Conservation (phyloP, 1,140 invertebrate species). For the Chionoecetes opilio region DNA sequence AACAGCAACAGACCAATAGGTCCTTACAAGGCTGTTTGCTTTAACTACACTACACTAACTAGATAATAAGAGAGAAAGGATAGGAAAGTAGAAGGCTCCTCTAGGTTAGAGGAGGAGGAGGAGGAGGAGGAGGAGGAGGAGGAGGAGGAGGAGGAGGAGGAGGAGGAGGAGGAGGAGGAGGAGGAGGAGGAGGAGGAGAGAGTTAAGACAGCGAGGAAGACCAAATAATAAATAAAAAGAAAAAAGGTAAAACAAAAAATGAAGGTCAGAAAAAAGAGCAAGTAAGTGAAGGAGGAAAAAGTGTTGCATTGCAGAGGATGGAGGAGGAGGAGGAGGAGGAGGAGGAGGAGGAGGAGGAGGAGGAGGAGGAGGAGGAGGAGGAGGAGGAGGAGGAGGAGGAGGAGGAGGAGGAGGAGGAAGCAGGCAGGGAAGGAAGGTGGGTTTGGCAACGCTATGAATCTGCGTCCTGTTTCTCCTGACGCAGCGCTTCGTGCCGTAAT, state of each 20-base stretch:
- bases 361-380: background rate
- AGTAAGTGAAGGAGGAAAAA: background rate
- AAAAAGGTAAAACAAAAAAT: background rate
- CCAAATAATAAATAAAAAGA: background rate
- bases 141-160: background rate
- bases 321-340: background rate
- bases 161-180: background rate
- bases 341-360: background rate
- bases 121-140: background rate
- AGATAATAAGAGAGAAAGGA: no score
- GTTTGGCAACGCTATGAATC: conserved; percentile 70
- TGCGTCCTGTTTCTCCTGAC: conserved; percentile 63
- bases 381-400: background rate
- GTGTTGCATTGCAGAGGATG: background rate
- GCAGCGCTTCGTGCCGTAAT: conserved; percentile 61
- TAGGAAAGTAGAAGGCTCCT: background rate
- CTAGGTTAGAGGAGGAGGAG: no score
- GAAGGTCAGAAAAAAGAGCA: background rate
- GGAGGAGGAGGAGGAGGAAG: background rate
- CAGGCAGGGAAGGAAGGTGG: no score
- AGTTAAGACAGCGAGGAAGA: background rate
- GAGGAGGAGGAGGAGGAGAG: background rate
- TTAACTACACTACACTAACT: no score
- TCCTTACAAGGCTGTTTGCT: no score
- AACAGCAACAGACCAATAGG: no score